These are phyloP conservation scores for Cyprinodon brontotheroides DNA, from an alignment of 2,113 vertebrate genomes.

Conservation along the genomic window DNA sequence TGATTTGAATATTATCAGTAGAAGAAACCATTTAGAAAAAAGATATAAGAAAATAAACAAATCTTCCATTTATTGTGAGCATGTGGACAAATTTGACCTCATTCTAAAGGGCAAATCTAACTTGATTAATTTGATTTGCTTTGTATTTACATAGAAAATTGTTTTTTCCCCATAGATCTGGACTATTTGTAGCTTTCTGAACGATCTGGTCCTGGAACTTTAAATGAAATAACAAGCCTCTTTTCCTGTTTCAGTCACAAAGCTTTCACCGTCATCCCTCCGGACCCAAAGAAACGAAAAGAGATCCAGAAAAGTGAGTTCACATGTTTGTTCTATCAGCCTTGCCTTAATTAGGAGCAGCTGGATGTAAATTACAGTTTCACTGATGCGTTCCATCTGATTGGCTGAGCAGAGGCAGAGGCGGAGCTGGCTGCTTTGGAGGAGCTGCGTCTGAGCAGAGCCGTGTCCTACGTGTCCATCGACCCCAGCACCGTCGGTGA, in stretches of 20 bases:
- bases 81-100: too few relatives aligned
- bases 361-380: fast-evolving
- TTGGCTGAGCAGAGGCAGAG: constrained; percentile 69
- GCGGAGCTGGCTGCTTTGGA: constrained; percentile 74
- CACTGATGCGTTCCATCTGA: neutral
- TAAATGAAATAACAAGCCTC: too few relatives aligned
- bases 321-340: neutral
- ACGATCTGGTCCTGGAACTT: too few relatives aligned
- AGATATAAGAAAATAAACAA: too few relatives aligned
- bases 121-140: too few relatives aligned
- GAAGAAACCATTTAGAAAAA: too few relatives aligned
- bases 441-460: constrained; percentile 67
- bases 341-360: neutral
- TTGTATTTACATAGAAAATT: too few relatives aligned
- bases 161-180: too few relatives aligned
- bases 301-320: constrained; percentile 75
- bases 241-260: constrained; percentile 53
- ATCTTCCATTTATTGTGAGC: too few relatives aligned
- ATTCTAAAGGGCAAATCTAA: too few relatives aligned
- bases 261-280: constrained; percentile 75
- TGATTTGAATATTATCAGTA: too few relatives aligned
- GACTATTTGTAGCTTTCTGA: too few relatives aligned
- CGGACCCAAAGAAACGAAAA: constrained; percentile 68
- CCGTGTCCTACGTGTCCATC: constrained; percentile 71
- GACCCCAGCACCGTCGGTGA: constrained; percentile 75